A percentile compares a stretch with the other conserved stretches of the same genome.
Evolutionary conservation across 2,113 vertebrate genomes (phyloP).

Genomic region (Plecotus auritus): DNA sequence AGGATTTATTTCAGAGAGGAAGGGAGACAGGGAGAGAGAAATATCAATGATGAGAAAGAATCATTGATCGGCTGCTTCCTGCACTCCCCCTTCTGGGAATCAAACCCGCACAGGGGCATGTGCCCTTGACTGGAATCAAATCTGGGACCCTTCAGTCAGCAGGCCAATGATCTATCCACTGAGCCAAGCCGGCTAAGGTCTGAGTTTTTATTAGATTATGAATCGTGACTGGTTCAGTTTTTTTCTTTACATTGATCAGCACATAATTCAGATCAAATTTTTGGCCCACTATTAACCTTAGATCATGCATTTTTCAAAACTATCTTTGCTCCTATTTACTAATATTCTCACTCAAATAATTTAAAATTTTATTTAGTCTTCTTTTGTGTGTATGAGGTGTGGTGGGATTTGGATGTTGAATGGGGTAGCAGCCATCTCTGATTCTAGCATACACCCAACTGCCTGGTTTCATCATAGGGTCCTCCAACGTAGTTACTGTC

Average conservation of each 20-base stretch:
- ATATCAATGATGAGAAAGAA: too few relatives aligned
- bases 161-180: too few relatives aligned
- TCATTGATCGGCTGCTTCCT: too few relatives aligned
- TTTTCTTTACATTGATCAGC: not conserved
- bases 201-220: not conserved
- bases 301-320: not conserved
- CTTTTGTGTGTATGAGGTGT: not conserved
- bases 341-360: not conserved
- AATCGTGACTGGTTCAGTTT: not conserved
- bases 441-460: not conserved
- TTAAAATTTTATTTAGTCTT: not conserved
- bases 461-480: not conserved
- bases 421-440: not conserved
- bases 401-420: not conserved
- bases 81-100: too few relatives aligned
- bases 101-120: too few relatives aligned
- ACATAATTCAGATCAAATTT: not conserved
- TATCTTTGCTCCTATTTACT: not conserved
- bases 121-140: too few relatives aligned
- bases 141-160: too few relatives aligned
- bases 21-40: too few relatives aligned
- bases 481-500: not conserved
- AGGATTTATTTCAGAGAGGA: too few relatives aligned
- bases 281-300: not conserved
- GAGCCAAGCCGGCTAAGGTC: too few relatives aligned